These are phyloP conservation scores for Limnephilus marmoratus DNA, from an alignment of 2,888 invertebrate genomes.

Conservation along the genomic window DNA sequence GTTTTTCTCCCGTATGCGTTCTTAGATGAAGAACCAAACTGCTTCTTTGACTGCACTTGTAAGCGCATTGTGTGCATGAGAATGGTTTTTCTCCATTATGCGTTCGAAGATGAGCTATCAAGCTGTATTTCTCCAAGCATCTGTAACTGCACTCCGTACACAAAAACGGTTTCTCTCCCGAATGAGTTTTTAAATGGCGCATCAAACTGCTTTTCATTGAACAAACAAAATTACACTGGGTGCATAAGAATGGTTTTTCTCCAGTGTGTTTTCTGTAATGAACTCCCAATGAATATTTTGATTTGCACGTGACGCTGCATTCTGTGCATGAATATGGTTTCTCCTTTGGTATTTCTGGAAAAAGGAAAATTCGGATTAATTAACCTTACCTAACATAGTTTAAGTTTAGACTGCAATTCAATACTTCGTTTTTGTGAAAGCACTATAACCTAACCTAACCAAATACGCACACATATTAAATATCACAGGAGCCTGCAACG, in stretches of 20 bases:
- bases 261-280: constrained; percentile 26
- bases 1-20: constrained; percentile 74
- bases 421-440: too few species aligned
- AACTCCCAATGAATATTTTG: not conserved
- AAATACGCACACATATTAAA: too few species aligned
- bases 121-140: constrained; percentile 72
- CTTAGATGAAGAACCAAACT: constrained; percentile 74
- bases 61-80: constrained; percentile 72
- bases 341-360: not conserved
- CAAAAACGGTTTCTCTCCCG: constrained; percentile 63
- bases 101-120: constrained; percentile 76
- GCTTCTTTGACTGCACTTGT: constrained; percentile 74
- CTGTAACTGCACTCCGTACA: constrained; percentile 73
- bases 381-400: too few species aligned
- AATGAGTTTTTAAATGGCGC: not conserved
- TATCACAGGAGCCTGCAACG: too few species aligned
- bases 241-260: constrained; percentile 34
- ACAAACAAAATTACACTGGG: not conserved
- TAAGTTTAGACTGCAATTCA: too few species aligned
- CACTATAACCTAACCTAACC: too few species aligned
- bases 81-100: constrained; percentile 72
- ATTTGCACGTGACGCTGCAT: not conserved
- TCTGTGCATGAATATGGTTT: constrained; percentile 8
- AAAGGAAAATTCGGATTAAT: not conserved
- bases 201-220: not conserved